phyloP scores from a whole-genome alignment of 1,140 invertebrate genomes.

The Trissolcus basalis region DNA sequence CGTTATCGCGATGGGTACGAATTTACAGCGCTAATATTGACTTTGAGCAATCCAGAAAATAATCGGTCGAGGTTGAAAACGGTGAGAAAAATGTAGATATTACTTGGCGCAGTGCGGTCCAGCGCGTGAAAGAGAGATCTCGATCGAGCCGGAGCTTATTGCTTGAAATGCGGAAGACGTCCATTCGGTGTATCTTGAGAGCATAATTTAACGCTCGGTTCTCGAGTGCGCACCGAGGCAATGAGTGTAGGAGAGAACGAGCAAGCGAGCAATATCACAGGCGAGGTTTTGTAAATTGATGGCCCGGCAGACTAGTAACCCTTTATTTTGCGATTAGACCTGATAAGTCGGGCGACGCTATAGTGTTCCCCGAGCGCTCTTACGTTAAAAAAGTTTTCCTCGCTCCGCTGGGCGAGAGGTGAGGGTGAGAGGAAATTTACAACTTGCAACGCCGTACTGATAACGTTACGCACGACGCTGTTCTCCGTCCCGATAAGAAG shows the following conservation, averaged over 20 bases:
- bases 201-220: conserved; percentile 34
- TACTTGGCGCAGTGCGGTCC: conserved; percentile 20
- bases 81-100: conserved; percentile 34
- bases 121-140: conserved; percentile 11
- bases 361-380: conserved; percentile 57
- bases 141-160: conserved; percentile 12
- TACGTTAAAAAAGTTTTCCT: conserved; percentile 60
- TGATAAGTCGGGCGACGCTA: conserved; percentile 61
- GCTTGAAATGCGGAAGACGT: conserved; percentile 44
- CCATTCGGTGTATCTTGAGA: conserved; percentile 39
- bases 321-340: conserved; percentile 68
- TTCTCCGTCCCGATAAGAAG: conserved; percentile 60
- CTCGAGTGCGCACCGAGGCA: conserved; percentile 15
- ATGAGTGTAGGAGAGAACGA: conserved; percentile 2
- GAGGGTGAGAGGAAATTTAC: conserved; percentile 63
- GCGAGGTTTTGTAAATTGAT: conserved; percentile 61
- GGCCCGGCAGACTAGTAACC: conserved; percentile 61
- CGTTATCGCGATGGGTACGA: background rate
- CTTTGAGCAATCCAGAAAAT: conserved; percentile 12
- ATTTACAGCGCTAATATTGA: conserved; percentile 27
- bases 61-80: conserved; percentile 30
- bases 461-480: conserved; percentile 54
- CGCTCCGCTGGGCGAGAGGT: conserved; percentile 34
- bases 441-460: conserved; percentile 53
- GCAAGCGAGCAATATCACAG: conserved; percentile 57